Base-by-base conservation (phyloP, 2,113 vertebrate genomes). In the Aythya baeri region DNA sequence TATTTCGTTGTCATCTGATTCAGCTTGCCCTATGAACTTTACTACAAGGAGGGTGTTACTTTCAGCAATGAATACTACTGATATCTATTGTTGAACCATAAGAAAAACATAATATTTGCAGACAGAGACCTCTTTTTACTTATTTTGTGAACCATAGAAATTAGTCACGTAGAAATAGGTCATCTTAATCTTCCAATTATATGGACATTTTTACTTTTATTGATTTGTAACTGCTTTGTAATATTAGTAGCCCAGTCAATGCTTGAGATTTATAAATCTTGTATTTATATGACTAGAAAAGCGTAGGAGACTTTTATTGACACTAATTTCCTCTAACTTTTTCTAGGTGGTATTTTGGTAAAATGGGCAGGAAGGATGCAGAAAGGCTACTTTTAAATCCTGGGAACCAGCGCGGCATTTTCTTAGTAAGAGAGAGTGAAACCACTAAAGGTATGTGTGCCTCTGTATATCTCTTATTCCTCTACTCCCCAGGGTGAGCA, bases 281-380 rank as follows among this genome's bases (percentile, higher is more conserved):
- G 13, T 86, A 16, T 66, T 91, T 88, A 5, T 25, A 25, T 55
- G 34, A 70, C n/a, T 93, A 26, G 31, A 11, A 70, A 72, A 61
- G 31, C 18, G 21, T 16, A 32, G 34, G 20, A 87, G 59, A 13
- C 16, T 79, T 91, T 68, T 75, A 61, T 62, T 90, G 83, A 90
- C 36, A 66, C 5, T 14, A 61, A 59, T 70, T 83, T 93, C 21
- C 66, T 93, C 95, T 82, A 65, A 70, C n/a, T 50, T 85, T 89
- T 96, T 93, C 77, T 97, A 99, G 99, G 97, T 99, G 99, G 99
- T 99, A 99, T 98, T 99, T 99, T 98, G 99, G 99, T 55, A 99
- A 99, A 98, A 99, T 99, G 99, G 99, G 99, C 43, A 99, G 99
- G 62, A 99, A 99, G 97, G 99, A 99, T 96, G 99, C 99, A 31